Evolutionary conservation across 1,140 invertebrate species (phyloP).

Genomic region (Hestina assimilis): DNA sequence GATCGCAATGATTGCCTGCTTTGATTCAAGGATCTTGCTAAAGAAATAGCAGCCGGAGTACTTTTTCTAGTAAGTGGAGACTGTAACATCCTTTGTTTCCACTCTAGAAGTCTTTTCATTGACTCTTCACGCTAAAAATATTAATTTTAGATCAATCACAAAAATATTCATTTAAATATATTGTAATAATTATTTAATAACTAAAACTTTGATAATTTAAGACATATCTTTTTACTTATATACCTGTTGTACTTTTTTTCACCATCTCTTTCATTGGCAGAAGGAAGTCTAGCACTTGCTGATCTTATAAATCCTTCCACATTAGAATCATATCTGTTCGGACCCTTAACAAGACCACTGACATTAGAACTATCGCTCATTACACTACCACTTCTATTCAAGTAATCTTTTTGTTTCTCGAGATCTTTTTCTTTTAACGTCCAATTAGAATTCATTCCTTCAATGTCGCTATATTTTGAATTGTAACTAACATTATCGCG

Average conservation of each 20-base stretch:
- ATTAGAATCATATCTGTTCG: constrained; percentile 46
- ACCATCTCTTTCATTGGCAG: constrained; percentile 79
- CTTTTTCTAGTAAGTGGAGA: constrained; percentile 91
- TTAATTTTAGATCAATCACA: not conserved
- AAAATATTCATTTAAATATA: not conserved
- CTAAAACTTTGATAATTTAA: not conserved
- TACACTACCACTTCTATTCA: constrained; percentile 74
- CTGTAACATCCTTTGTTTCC: constrained; percentile 95
- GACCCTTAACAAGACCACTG: constrained; percentile 62
- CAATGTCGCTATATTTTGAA: constrained; percentile 62
- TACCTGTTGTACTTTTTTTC: constrained; percentile 84
- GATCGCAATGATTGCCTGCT: constrained; percentile 73
- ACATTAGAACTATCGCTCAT: constrained; percentile 73
- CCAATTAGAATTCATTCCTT: constrained; percentile 74
- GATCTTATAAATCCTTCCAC: constrained; percentile 80
- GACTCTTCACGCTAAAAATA: constrained; percentile 88
- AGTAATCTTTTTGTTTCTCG: constrained; percentile 64
- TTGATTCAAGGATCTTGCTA: constrained; percentile 76
- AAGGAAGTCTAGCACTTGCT: constrained; percentile 87
- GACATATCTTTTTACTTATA: constrained; percentile 1
- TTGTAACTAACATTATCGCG: constrained; percentile 59
- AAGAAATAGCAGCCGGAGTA: constrained; percentile 77
- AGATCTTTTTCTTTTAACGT: constrained; percentile 69
- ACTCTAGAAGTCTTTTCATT: constrained; percentile 93
- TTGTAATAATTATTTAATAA: not conserved